phyloP scores from a whole-genome alignment of 2,113 vertebrate species.

The Eurypyga helias region DNA sequence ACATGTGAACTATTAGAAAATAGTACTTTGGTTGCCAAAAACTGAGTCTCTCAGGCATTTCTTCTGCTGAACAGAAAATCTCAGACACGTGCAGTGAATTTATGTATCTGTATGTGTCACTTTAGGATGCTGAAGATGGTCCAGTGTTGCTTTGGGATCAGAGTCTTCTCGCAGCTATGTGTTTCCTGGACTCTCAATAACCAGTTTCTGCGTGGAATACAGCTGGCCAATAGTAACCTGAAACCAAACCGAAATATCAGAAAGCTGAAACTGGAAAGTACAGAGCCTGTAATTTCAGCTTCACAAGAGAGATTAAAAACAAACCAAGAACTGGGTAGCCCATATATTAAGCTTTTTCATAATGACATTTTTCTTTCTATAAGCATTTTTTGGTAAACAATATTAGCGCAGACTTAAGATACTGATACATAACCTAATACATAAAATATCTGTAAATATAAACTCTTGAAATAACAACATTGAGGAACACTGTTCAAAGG shows the following conservation, averaged over 20 bases:
- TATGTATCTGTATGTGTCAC: neutral
- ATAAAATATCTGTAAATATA: neutral
- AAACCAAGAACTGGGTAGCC: neutral
- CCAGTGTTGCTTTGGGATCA: neutral
- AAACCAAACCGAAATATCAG: slow-evolving; percentile 56
- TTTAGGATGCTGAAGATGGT: slow-evolving; percentile 56
- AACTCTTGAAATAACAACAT: neutral
- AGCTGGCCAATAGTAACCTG: slow-evolving; percentile 83
- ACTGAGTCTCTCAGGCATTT: neutral
- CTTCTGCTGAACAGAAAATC: slow-evolving; percentile 21
- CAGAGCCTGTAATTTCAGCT: neutral
- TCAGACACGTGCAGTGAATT: slow-evolving; percentile 13
- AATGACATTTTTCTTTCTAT: neutral
- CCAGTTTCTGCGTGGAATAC: slow-evolving; percentile 78
- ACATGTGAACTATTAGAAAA: neutral
- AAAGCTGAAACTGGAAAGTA: neutral
- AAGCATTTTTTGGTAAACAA: neutral
- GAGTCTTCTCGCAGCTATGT: slow-evolving; percentile 27
- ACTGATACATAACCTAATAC: neutral
- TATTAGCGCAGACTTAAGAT: neutral
- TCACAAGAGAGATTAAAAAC: neutral
- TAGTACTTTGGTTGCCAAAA: slow-evolving; percentile 36
- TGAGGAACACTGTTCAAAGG: neutral
- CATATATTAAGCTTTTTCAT: neutral
- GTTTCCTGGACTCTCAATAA: slow-evolving; percentile 78